Percentiles rank a stretch among this genome's conserved stretches.
These are phyloP conservation scores for Catagonus wagneri DNA, from an alignment of 2,113 vertebrate genomes.

Conservation along the genomic window DNA sequence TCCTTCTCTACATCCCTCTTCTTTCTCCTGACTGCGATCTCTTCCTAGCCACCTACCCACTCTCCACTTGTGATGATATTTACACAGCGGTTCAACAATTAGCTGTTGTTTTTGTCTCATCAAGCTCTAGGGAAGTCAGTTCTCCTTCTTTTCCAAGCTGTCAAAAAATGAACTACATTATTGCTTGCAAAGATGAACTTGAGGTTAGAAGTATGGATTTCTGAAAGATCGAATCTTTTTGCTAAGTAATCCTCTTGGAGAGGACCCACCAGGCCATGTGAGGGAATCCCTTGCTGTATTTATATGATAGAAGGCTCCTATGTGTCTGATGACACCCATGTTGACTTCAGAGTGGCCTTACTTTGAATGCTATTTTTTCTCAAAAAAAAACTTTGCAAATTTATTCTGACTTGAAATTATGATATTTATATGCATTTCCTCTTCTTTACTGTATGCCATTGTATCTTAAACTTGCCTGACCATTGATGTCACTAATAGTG, in stretches of 20 bases:
- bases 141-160: not conserved
- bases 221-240: conserved; percentile 43
- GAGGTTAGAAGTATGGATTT: conserved; percentile 47
- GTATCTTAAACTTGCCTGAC: not conserved
- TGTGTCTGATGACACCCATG: not conserved
- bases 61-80: not conserved
- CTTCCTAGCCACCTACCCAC: not conserved
- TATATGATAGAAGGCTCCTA: not conserved
- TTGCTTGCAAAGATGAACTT: not conserved
- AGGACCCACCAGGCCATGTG: not conserved
- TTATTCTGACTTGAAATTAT: not conserved
- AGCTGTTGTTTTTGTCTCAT: not conserved
- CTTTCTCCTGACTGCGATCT: not conserved
- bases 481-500: not conserved
- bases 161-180: not conserved
- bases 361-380: not conserved
- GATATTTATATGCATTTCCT: conserved; percentile 22
- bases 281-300: not conserved
- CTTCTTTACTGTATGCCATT: not conserved
- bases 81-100: not conserved
- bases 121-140: not conserved
- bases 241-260: not conserved
- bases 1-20: not conserved
- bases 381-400: not conserved
- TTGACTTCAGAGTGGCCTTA: not conserved